Evolutionary conservation across 1,140 invertebrate genomes (phyloP).

Genomic region (Episyrphus balteatus): DNA sequence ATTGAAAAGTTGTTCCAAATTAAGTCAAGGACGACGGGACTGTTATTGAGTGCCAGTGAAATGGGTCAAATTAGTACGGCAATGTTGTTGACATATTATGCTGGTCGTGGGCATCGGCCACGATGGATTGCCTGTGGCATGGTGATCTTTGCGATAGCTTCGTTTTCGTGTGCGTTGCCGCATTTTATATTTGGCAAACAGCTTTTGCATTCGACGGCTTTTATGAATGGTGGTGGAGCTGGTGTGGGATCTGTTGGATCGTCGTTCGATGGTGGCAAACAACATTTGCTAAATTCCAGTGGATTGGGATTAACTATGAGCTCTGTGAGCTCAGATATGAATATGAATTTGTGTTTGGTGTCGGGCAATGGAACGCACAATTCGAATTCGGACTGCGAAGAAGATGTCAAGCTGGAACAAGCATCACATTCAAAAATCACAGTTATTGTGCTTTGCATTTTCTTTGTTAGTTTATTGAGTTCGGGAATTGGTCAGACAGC

Average conservation of each 20-base stretch:
- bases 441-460: conserved; percentile 68
- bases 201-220: conserved; percentile 37
- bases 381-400: conserved; percentile 38
- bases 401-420: conserved; percentile 46
- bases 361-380: too few relatives aligned
- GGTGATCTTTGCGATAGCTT: conserved; percentile 75
- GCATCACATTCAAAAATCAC: conserved; percentile 62
- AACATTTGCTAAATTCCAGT: not conserved
- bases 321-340: conserved; percentile 17
- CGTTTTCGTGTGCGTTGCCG: conserved; percentile 75
- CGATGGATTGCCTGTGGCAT: conserved; percentile 92
- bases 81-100: conserved; percentile 83
- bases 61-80: conserved; percentile 87
- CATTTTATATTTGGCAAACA: conserved; percentile 69
- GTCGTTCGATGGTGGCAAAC: not conserved
- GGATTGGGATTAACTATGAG: conserved; percentile 16
- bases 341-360: too few relatives aligned
- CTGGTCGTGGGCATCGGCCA: conserved; percentile 86
- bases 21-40: conserved; percentile 86
- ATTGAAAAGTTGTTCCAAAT: conserved; percentile 95
- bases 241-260: not conserved
- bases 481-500: conserved; percentile 90
- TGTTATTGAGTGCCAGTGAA: conserved; percentile 87
- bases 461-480: conserved; percentile 74
- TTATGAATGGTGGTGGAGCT: conserved; percentile 9